These are phyloP conservation scores for Hydra vulgaris DNA, from an alignment of 30 jellyfish, hydroid and myxozoan genomes.

Conservation along the genomic window DNA sequence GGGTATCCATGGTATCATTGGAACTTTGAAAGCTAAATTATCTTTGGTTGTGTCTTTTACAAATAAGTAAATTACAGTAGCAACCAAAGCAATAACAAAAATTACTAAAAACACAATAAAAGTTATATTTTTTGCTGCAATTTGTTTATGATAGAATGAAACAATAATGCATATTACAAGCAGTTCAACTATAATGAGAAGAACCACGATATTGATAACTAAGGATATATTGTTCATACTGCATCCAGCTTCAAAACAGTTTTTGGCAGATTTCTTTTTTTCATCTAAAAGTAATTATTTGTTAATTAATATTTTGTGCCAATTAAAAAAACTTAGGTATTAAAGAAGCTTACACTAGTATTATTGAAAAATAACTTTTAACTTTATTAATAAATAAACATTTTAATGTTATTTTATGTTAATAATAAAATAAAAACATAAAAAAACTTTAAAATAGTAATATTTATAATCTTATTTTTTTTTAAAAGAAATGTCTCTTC, in stretches of 20 bases:
- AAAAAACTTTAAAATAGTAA: too few relatives aligned
- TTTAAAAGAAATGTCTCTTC: too few relatives aligned
- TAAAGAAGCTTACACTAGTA: background rate
- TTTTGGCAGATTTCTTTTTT: background rate
- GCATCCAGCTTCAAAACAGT: background rate
- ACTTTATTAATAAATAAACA: too few relatives aligned
- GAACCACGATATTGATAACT: background rate
- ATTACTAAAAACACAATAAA: too few relatives aligned
- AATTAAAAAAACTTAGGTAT: background rate
- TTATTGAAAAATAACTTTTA: too few relatives aligned
- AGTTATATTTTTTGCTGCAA: too few relatives aligned
- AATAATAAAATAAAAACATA: too few relatives aligned
- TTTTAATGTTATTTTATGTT: too few relatives aligned
- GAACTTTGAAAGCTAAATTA: constrained; percentile 30
- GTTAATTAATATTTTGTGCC: too few relatives aligned
- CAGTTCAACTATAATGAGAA: background rate
- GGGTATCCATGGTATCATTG: constrained; percentile 67
- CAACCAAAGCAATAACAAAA: background rate
- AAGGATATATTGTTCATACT: background rate
- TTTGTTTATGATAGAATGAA: background rate
- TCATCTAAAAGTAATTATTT: background rate
- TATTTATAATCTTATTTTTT: too few relatives aligned
- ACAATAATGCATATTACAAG: background rate
- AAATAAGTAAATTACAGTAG: background rate
- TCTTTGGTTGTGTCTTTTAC: background rate